Evolutionary conservation across 2,113 vertebrate species (phyloP).

Genomic region (Elephas maximus): DNA sequence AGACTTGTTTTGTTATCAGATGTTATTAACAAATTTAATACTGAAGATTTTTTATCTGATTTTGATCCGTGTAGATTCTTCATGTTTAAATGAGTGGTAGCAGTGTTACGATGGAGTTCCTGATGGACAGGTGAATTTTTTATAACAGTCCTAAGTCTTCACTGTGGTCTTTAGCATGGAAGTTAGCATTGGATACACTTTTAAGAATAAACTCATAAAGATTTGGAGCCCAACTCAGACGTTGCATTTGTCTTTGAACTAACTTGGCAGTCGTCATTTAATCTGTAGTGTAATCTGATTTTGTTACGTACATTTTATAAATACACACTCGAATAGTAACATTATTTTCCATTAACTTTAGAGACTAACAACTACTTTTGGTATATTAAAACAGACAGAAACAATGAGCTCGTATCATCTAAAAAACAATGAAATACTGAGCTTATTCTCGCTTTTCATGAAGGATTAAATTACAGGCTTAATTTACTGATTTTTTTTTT

Average conservation of each 20-base stretch:
- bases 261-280: conserved; percentile 60
- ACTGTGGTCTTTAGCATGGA: conserved; percentile 13
- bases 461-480: conserved; percentile 72
- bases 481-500: conserved; percentile 54
- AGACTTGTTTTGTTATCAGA: not conserved
- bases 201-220: conserved; percentile 41
- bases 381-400: conserved; percentile 43
- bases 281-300: conserved; percentile 4
- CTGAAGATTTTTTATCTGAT: not conserved
- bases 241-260: not conserved
- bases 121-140: conserved; percentile 43
- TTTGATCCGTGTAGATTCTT: not conserved
- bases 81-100: not conserved
- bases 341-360: conserved; percentile 58
- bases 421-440: not conserved
- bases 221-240: not conserved
- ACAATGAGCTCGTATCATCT: conserved; percentile 48
- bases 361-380: conserved; percentile 29
- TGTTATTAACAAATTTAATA: conserved; percentile 57
- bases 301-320: conserved; percentile 41
- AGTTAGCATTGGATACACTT: not conserved
- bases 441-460: conserved; percentile 72
- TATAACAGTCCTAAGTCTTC: not conserved
- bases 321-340: not conserved
- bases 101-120: conserved; percentile 36